Base-by-base conservation (phyloP, 2,888 invertebrate genomes). In the Drosophila lacicola region DNA sequence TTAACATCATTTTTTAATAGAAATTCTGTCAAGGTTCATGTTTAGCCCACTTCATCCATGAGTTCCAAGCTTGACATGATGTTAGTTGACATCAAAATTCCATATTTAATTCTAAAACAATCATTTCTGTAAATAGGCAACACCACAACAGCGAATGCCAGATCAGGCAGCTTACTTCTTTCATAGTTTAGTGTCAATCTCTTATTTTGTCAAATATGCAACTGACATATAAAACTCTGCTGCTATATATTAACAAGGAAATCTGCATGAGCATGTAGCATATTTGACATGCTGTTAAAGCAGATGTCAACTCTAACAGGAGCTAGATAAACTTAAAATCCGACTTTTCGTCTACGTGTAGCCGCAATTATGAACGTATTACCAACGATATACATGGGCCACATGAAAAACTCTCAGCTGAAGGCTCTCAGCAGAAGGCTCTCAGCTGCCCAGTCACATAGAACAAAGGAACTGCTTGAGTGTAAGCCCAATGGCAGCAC, bases 391-490 rank as follows among this genome's bases (percentile, higher is more conserved):
- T 19, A 29, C n/a, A 47, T 41, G 33, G 11, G 11, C 13, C 5
- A 11, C 13, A 14, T 34, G 9, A 14, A 14, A 8, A 45, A 14
- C 45, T 33, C 21, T n/a, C 21, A 10, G 9, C 46, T 25, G 0
- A 3, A 29, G 37, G 34, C 45, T 44, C n/a, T 29, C 29, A 39
- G 47, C 37, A 3, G 0, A 3, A 29, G 37, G 34, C 45, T 44
- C n/a, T 29, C 29, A 39, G 47, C 37, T 70, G 65, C 8, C 19
- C 44, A 53, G 66, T 53, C 34, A 25, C 11, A 47, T 21, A 56
- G 60, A 56, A 80, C 85, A 75, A 85, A 55, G 60, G 25, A 53
- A 47, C 45, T 25, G 42, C 46, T 71, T 54, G 57, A 70, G 82
- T 63, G 67, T 46, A 57, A 65, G 39, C 69, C 60, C 53, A 46